These are phyloP conservation scores for Ornithorhynchus anatinus DNA, from an alignment of 2,113 vertebrate species.

Conservation along the genomic window DNA sequence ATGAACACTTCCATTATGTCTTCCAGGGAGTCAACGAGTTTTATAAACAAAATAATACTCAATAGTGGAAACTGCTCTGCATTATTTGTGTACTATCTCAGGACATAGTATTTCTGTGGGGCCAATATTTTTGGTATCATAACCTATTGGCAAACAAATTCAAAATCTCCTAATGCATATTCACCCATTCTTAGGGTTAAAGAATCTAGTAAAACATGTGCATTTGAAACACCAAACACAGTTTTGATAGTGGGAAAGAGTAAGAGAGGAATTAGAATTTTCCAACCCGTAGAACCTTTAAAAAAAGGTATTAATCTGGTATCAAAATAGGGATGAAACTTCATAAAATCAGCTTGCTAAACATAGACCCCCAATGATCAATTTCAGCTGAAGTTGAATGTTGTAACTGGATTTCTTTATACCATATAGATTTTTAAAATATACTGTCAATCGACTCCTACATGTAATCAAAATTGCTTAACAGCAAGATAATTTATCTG, in stretches of 20 bases:
- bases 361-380: not conserved
- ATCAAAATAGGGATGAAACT: not conserved
- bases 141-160: not conserved
- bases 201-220: too few species aligned
- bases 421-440: constrained; percentile 23
- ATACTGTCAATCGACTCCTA: constrained; percentile 12
- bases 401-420: constrained; percentile 11
- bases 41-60: too few species aligned
- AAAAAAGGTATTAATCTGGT: constrained; percentile 14
- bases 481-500: too few species aligned
- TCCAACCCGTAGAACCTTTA: not conserved
- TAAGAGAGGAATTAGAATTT: not conserved
- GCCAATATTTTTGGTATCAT: not conserved
- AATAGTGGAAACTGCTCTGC: not conserved
- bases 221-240: not conserved
- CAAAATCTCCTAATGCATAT: constrained; percentile 3
- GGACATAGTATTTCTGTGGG: not conserved
- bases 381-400: not conserved
- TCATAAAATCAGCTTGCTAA: constrained; percentile 16
- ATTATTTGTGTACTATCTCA: not conserved
- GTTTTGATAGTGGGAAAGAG: not conserved
- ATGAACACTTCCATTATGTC: not conserved
- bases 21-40: not conserved
- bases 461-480: constrained; percentile 24
- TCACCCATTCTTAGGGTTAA: too few species aligned